Evolutionary conservation across 2,113 vertebrate genomes (phyloP), one percentile per base, ranked within the genome.

Genomic region (Neolamprologus tretocephalus): DNA sequence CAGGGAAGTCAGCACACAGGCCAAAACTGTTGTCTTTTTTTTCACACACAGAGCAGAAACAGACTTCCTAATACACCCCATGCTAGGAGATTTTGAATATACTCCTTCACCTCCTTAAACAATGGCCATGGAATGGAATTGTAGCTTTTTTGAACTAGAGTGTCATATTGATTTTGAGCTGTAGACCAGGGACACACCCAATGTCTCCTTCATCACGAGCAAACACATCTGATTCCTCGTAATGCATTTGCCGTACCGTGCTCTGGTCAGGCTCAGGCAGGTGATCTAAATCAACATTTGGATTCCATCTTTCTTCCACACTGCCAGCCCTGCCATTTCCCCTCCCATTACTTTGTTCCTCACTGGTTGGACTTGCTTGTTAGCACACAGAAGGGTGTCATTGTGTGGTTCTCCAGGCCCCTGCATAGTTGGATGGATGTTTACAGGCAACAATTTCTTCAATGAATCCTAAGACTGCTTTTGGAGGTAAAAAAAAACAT

Each of bases 401-500:
- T 21, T 12, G 6, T 31, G 5, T n/a, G 19, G 4, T 7, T 37
- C 28, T 21, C 5, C 5, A 6, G 8, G 3, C 17, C 35, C 7
- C 49, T 80, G 78, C 11, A 33, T n/a, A 21, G 31, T 7, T 55
- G 13, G 12, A 58, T 28, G 12, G 23, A 28, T 28, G 55, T 37
- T 80, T 23, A 55, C 71, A 28, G 71, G 26, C 1, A 31, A 17
- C 0, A 54, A 40, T 55, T 37, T 80, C 51, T 23, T 40, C 31
- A 55, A 40, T 54, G 19, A 19, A 37, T 21, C 51, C 47, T 45
- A 37, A 80, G 8, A 35, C 5, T 55, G 5, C 33, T 8, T 21
- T 80, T 40, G 79, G 51, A 13, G 51, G n/a, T 23, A 5, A 80
- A 10, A 13, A 85, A 92, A n/a, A 84, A 1, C 85, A 53, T 92